Evolutionary conservation across 2,797 vertebrate species (phyloP).

Genomic region (Dryobates pubescens): DNA sequence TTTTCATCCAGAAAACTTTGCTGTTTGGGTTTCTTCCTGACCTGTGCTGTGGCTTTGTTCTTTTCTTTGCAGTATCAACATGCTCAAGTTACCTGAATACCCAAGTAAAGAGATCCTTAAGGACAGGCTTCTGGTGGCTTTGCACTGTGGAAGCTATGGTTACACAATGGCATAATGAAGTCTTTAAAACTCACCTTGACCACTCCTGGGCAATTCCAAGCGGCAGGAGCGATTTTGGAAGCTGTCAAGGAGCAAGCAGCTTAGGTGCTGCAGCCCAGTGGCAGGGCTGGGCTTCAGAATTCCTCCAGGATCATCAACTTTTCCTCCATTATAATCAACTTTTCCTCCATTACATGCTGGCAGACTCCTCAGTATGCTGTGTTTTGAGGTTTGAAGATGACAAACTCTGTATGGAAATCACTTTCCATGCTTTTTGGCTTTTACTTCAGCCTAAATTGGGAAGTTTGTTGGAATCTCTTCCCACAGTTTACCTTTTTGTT

Average conservation of each 20-base stretch:
- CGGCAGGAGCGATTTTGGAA: conserved; percentile 69
- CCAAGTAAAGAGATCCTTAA: conserved; percentile 92
- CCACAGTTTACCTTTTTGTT: not conserved
- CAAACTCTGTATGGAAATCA: conserved; percentile 23
- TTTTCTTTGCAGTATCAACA: conserved; percentile 90
- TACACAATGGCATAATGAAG: conserved; percentile 94
- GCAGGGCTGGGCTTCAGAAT: conserved; percentile 56
- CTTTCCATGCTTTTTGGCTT: conserved; percentile 30
- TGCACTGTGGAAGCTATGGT: conserved; percentile 97
- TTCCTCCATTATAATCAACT: conserved; percentile 34
- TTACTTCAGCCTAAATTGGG: conserved; percentile 32
- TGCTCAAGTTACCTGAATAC: conserved; percentile 98
- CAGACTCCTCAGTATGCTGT: conserved; percentile 13
- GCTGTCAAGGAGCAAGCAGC: conserved; percentile 46
- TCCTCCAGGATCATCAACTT: conserved; percentile 41
- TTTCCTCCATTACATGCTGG: conserved; percentile 17
- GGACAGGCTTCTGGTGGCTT: conserved; percentile 94
- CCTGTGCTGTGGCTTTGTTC: not conserved
- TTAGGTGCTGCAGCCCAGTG: conserved; percentile 35
- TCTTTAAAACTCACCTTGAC: conserved; percentile 44
- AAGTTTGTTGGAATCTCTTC: conserved; percentile 52
- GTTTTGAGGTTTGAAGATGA: conserved; percentile 40
- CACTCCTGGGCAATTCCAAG: conserved; percentile 52
- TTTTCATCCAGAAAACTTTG: conserved; percentile 35
- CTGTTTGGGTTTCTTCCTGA: conserved; percentile 40